phyloP scores from a whole-genome alignment of 2,113 vertebrate species.

The Oxyruncus cristatus region DNA sequence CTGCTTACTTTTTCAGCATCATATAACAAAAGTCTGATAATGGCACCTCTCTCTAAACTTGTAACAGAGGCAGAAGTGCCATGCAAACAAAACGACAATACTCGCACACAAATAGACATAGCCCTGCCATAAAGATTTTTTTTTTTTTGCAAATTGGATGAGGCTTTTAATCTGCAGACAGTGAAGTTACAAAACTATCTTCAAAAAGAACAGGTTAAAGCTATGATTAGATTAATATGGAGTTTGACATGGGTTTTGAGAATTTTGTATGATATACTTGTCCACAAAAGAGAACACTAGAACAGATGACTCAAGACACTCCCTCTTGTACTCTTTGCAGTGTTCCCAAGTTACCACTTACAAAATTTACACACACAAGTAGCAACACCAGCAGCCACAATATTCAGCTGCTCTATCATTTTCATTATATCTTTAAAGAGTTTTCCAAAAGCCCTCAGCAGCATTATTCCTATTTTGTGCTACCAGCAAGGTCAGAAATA shows the following conservation, averaged over 20 bases:
- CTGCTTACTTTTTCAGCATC: background rate
- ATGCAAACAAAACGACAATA: background rate
- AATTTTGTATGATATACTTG: background rate
- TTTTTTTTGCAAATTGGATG: background rate
- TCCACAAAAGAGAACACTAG: background rate
- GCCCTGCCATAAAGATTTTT: background rate
- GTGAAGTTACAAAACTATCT: background rate
- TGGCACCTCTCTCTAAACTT: background rate
- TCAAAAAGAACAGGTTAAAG: background rate
- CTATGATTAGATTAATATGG: background rate
- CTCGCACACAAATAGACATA: rapidly evolving
- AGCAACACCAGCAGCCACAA: background rate
- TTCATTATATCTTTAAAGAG: background rate
- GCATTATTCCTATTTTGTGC: background rate
- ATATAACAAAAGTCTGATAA: background rate
- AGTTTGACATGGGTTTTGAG: background rate
- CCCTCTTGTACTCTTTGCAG: background rate
- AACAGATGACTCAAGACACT: background rate
- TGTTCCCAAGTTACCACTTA: background rate
- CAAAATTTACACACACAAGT: background rate
- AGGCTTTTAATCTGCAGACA: background rate
- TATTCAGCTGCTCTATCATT: background rate
- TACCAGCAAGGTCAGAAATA: background rate
- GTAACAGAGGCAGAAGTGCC: background rate
- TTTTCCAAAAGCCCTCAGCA: background rate